Evolutionary conservation across 1,140 invertebrate species (phyloP).

Genomic region (Halictus rubicundus): DNA sequence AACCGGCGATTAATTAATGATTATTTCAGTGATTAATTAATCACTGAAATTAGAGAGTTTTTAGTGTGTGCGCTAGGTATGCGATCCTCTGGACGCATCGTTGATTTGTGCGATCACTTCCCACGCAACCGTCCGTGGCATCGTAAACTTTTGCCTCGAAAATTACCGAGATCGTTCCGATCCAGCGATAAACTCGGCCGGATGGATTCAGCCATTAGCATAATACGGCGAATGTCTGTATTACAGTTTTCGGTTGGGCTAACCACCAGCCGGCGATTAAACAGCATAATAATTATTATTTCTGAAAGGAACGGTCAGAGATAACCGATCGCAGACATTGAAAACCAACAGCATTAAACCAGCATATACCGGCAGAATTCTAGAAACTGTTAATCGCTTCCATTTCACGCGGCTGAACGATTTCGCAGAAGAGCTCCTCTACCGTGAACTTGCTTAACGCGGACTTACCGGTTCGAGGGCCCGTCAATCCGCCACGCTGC

Average conservation of each 20-base stretch:
- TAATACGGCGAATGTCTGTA: slow-evolving; percentile 42
- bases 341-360: neutral
- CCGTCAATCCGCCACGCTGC: too few relatives aligned
- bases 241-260: slow-evolving; percentile 16
- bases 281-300: slow-evolving; percentile 1
- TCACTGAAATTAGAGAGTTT: neutral
- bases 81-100: neutral
- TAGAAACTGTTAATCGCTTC: too few relatives aligned
- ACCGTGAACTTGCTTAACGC: too few relatives aligned
- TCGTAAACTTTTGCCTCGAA: slow-evolving; percentile 19
- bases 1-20: neutral
- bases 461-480: too few relatives aligned
- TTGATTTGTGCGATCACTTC: slow-evolving; percentile 33
- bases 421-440: too few relatives aligned
- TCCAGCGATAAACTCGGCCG: slow-evolving; percentile 42
- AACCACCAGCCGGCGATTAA: neutral
- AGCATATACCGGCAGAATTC: too few relatives aligned
- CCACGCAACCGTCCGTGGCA: slow-evolving; percentile 13
- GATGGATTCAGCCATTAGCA: slow-evolving; percentile 44
- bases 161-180: slow-evolving; percentile 28
- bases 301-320: too few relatives aligned
- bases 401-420: too few relatives aligned
- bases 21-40: too few relatives aligned
- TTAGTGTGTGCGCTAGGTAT: too few relatives aligned
- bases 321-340: neutral